Conservation (phyloP, 1,140 invertebrate genomes). For the Drosophila insularis region DNA sequence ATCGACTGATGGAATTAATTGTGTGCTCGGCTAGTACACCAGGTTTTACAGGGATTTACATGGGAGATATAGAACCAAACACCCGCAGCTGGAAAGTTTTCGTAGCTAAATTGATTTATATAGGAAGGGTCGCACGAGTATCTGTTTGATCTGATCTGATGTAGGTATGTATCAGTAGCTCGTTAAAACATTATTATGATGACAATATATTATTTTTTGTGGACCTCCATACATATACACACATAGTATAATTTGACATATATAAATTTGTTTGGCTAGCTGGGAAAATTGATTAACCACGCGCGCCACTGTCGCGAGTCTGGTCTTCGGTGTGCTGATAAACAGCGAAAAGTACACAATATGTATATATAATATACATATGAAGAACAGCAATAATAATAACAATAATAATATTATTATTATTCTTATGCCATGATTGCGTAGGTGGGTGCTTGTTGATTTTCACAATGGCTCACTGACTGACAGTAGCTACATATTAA, state of each 20-base stretch:
- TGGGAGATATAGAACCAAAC: not conserved
- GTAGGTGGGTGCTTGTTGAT: slow-evolving; percentile 55
- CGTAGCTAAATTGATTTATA: slow-evolving; percentile 52
- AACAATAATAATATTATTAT: slow-evolving; percentile 71
- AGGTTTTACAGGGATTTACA: slow-evolving; percentile 1
- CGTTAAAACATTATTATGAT: slow-evolving; percentile 67
- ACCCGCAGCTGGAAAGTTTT: slow-evolving; percentile 65
- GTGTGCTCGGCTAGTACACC: not conserved
- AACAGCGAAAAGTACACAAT: slow-evolving; percentile 1
- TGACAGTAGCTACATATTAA: slow-evolving; percentile 47
- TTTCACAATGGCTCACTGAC: slow-evolving; percentile 42
- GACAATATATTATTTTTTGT: slow-evolving; percentile 34
- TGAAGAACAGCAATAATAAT: slow-evolving; percentile 29
- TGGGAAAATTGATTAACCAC: slow-evolving; percentile 70
- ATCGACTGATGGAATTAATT: slow-evolving; percentile 9
- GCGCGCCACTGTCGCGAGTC: slow-evolving; percentile 35
- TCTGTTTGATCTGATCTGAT: slow-evolving; percentile 30
- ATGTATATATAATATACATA: slow-evolving; percentile 14
- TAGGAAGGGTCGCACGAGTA: slow-evolving; percentile 41
- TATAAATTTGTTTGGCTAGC: slow-evolving; percentile 17
- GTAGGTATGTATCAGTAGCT: slow-evolving; percentile 33
- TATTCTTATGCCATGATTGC: slow-evolving; percentile 58
- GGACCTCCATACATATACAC: no score
- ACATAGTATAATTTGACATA: not conserved
- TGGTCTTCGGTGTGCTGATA: slow-evolving; percentile 41